Conservation (phyloP, 2,113 vertebrate genomes). For the Mesoclemmys tuberculata region DNA sequence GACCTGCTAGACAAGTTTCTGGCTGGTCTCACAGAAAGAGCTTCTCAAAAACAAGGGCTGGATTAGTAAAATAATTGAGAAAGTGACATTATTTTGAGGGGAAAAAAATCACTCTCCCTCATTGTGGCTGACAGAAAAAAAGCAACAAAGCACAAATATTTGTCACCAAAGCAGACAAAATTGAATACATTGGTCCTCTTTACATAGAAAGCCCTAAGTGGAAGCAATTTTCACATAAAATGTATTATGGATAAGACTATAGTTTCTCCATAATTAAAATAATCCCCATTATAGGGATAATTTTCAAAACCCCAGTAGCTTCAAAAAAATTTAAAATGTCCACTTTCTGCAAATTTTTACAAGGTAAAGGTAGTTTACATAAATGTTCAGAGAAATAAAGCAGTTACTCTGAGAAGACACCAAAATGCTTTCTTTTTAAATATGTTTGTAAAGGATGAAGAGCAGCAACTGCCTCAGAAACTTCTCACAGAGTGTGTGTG, state of each 20-base stretch:
- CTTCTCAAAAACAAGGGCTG: neutral
- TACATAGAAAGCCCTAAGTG: slow-evolving; percentile 17
- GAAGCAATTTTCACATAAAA: slow-evolving; percentile 11
- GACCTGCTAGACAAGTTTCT: neutral
- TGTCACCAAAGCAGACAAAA: slow-evolving; percentile 27
- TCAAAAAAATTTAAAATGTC: neutral
- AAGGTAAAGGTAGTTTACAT: neutral
- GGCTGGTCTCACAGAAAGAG: neutral
- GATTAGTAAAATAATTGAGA: neutral
- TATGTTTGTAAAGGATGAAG: neutral
- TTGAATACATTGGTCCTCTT: neutral
- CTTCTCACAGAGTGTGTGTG: neutral
- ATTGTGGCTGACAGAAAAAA: neutral
- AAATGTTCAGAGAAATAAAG: neutral
- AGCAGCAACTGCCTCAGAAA: neutral
- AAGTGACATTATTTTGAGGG: neutral
- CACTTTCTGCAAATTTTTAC: neutral
- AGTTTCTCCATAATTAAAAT: neutral
- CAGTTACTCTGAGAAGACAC: neutral
- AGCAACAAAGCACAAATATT: neutral
- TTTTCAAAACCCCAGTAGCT: neutral
- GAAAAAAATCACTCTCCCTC: neutral
- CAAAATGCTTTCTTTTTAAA: neutral
- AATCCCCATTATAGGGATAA: neutral
- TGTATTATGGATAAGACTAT: neutral